These are phyloP conservation scores for Pelusios castaneus DNA, from an alignment of 2,113 vertebrate species.

Conservation along the genomic window DNA sequence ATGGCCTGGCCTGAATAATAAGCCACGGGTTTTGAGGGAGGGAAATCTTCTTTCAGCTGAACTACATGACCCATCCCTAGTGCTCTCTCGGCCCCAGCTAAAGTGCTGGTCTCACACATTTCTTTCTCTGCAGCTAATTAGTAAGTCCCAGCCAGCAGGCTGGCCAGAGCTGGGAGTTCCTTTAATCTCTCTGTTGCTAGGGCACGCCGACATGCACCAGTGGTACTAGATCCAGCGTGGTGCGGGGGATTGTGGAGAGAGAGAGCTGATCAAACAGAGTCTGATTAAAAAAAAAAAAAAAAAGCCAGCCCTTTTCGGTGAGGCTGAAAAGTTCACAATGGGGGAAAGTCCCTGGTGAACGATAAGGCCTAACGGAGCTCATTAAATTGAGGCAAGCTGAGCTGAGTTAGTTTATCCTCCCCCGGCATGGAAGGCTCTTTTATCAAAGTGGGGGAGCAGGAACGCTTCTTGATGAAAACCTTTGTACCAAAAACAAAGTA, in stretches of 20 bases:
- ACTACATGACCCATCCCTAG: slow-evolving; percentile 43
- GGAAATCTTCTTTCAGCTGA: slow-evolving; percentile 35
- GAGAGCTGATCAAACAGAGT: slow-evolving; percentile 62
- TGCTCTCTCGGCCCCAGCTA: slow-evolving; percentile 9
- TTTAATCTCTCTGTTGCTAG: slow-evolving; percentile 63
- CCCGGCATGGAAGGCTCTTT: not conserved
- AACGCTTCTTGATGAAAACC: not conserved
- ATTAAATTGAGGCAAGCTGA: slow-evolving; percentile 63
- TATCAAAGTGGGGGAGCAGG: not conserved
- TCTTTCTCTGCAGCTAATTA: slow-evolving; percentile 72
- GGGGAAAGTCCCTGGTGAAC: slow-evolving; percentile 31
- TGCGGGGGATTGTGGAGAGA: slow-evolving; percentile 58
- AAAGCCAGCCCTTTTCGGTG: slow-evolving; percentile 39
- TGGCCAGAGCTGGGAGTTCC: slow-evolving; percentile 25
- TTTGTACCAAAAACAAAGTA: not conserved
- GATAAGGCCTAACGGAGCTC: slow-evolving; percentile 52
- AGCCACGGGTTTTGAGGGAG: slow-evolving; percentile 26
- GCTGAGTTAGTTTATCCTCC: slow-evolving; percentile 44
- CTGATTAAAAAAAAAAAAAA: not conserved
- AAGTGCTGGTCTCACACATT: slow-evolving; percentile 48
- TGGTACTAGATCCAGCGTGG: slow-evolving; percentile 45
- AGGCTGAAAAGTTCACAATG: slow-evolving; percentile 61
- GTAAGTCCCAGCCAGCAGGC: not conserved
- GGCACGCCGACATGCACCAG: slow-evolving; percentile 57
- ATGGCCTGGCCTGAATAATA: slow-evolving; percentile 21